A percentile compares a stretch with the other conserved stretches of the same genome.
These are phyloP conservation scores for Carcinoscorpius rotundicauda DNA, from an alignment of 1,140 invertebrate genomes.

Conservation along the genomic window DNA sequence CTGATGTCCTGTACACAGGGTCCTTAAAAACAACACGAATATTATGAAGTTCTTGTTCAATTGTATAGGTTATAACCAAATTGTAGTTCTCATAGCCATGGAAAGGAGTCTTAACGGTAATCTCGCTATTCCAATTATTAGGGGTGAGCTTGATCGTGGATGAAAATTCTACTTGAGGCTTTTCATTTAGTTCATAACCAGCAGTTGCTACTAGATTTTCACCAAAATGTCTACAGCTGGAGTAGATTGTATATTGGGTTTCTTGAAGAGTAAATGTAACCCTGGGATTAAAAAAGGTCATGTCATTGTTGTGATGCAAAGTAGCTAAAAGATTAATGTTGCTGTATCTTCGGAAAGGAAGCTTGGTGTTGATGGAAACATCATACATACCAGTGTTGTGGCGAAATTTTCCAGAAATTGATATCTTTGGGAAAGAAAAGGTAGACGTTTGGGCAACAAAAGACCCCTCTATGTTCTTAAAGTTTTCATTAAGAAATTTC, in stretches of 20 bases:
- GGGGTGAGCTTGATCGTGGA: neutral
- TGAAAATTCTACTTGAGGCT: too few relatives aligned
- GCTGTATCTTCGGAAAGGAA: conserved; percentile 8
- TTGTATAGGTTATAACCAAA: conserved; percentile 5
- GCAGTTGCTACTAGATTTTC: neutral
- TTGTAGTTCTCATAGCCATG: conserved; percentile 8
- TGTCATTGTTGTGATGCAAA: conserved; percentile 7
- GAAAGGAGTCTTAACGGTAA: conserved; percentile 20
- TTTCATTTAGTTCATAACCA: conserved; percentile 1
- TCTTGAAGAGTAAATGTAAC: conserved; percentile 11
- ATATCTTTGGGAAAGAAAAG: conserved; percentile 8
- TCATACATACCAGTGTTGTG: conserved; percentile 14
- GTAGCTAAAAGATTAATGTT: conserved; percentile 9
- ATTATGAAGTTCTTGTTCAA: neutral
- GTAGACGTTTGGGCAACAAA: conserved; percentile 22
- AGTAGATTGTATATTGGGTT: conserved; percentile 9
- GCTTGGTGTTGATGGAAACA: conserved; percentile 16
- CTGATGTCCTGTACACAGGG: conserved; percentile 5
- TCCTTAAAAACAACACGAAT: conserved; percentile 7
- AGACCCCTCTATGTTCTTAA: conserved; percentile 18
- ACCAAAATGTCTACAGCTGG: conserved; percentile 4
- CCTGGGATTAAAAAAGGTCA: conserved; percentile 8
- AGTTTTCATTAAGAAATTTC: conserved; percentile 15
- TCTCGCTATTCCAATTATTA: too few relatives aligned
- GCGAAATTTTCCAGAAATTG: conserved; percentile 16